These are phyloP conservation scores for Pseudochirops corinnae DNA, from an alignment of 2,797 vertebrate species.

Conservation along the genomic window DNA sequence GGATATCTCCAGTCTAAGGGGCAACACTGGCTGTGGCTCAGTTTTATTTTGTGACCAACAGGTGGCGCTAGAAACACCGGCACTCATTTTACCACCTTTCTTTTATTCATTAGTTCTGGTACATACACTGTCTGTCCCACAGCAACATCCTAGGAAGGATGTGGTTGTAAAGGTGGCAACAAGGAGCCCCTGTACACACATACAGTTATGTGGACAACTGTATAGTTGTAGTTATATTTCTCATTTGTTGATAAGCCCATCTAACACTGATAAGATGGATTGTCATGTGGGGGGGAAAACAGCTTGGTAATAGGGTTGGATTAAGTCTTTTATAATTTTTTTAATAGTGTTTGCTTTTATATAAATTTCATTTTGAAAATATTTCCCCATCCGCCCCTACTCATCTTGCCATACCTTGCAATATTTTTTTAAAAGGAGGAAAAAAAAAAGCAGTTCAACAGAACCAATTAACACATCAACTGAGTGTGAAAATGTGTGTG, in stretches of 20 bases:
- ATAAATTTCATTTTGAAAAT: background rate
- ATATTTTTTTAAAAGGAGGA: background rate
- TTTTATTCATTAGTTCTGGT: background rate
- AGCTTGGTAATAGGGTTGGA: conserved; percentile 57
- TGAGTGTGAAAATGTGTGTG: background rate
- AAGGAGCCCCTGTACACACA: background rate
- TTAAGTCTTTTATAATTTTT: conserved; percentile 37
- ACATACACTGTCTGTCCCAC: background rate
- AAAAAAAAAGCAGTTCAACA: background rate
- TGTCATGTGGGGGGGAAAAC: conserved; percentile 20
- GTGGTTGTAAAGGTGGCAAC: background rate
- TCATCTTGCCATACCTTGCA: background rate
- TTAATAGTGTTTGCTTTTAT: background rate
- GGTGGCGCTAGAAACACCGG: conserved; percentile 78
- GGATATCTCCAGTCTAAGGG: conserved; percentile 12
- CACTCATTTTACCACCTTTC: background rate
- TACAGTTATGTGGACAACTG: background rate
- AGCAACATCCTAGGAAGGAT: background rate
- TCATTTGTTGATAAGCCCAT: conserved; percentile 54
- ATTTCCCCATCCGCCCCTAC: background rate
- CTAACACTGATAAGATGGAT: conserved; percentile 17
- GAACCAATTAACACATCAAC: background rate
- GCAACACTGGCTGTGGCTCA: background rate
- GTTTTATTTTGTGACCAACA: conserved; percentile 63
- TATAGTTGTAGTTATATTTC: conserved; percentile 8